Conservation (phyloP, 2,797 vertebrate species). For the Tokudaia muenninki region DNA sequence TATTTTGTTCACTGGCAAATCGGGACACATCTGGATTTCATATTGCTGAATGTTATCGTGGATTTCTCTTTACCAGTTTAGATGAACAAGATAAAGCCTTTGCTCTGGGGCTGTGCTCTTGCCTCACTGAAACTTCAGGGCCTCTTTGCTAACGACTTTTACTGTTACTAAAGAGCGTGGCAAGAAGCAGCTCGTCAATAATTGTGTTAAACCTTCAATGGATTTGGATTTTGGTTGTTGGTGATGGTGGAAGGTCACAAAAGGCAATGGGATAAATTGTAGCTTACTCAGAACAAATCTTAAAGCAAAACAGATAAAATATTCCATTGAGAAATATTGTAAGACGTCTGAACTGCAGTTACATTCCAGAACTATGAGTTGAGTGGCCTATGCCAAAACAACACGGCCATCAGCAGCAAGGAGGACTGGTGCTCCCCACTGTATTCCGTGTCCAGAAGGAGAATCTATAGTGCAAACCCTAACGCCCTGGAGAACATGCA, state of each 20-base stretch:
- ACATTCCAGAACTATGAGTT: background rate
- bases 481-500: background rate
- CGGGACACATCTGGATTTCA: slow-evolving; percentile 75
- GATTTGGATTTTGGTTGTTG: background rate
- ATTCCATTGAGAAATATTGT: background rate
- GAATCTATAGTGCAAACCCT: background rate
- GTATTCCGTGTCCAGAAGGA: background rate
- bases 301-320: background rate
- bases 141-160: slow-evolving; percentile 48
- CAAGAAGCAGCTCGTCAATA: slow-evolving; percentile 9
- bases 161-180: background rate
- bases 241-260: background rate
- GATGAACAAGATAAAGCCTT: slow-evolving; percentile 78
- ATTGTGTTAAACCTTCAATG: slow-evolving; percentile 13
- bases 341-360: background rate
- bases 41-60: slow-evolving; percentile 62
- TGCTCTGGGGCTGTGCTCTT: slow-evolving; percentile 67
- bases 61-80: slow-evolving; percentile 71
- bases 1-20: slow-evolving; percentile 73
- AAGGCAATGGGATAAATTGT: background rate
- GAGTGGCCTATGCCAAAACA: background rate
- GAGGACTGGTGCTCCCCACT: background rate
- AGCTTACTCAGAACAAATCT: background rate
- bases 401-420: background rate
- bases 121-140: slow-evolving; percentile 11